A percentile compares a stretch with the other conserved stretches of the same genome.
Evolutionary conservation across 2,797 vertebrate species (phyloP).

Genomic region (Prunella strophiata): DNA sequence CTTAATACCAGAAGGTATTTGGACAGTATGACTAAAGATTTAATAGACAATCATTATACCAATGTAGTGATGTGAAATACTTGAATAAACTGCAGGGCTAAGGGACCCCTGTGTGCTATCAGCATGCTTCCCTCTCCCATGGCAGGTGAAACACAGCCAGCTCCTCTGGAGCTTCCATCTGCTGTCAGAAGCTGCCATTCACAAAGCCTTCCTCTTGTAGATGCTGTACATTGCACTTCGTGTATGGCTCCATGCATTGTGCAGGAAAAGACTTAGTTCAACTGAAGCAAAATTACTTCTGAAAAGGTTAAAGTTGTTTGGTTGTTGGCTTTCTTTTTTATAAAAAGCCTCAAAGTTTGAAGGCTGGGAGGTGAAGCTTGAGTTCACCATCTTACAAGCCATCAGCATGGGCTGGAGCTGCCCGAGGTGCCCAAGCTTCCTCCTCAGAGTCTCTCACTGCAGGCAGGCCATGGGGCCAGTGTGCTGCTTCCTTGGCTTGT

Average conservation of each 20-base stretch:
- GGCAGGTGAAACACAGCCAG: not conserved
- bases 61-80: not conserved
- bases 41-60: not conserved
- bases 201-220: not conserved
- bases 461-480: not conserved
- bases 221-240: accelerated
- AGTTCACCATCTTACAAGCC: not conserved
- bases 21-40: not conserved
- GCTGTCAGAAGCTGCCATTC: not conserved
- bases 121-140: accelerated
- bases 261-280: not conserved
- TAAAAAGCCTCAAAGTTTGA: not conserved
- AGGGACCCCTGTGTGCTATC: accelerated
- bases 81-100: not conserved
- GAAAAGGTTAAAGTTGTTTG: constrained; percentile 13
- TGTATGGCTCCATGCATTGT: accelerated
- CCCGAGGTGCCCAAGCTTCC: not conserved
- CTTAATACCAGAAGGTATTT: not conserved
- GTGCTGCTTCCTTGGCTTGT: not conserved
- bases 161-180: not conserved
- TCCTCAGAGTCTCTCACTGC: not conserved
- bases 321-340: not conserved
- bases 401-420: not conserved
- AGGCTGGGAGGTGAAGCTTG: not conserved
- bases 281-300: not conserved